Evolutionary conservation across 1,140 invertebrate species (phyloP).

Genomic region (Drosophila lacertosa): DNA sequence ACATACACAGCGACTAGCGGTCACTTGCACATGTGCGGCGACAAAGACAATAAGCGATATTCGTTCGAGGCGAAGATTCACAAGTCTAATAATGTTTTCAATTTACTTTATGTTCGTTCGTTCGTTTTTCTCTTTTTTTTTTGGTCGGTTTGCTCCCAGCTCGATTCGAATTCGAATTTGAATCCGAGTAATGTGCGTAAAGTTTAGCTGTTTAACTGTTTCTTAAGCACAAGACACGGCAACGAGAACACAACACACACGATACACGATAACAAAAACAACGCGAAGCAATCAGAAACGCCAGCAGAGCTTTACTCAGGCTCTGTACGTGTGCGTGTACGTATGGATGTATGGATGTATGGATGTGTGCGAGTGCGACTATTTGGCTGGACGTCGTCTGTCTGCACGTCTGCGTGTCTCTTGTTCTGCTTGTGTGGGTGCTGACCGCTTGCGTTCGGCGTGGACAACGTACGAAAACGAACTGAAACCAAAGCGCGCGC

Average conservation of each 20-base stretch:
- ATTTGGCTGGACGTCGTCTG: slow-evolving; percentile 12
- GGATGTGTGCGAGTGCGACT: slow-evolving; percentile 15
- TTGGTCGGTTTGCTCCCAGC: neutral
- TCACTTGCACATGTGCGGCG: slow-evolving; percentile 13
- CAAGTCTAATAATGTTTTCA: slow-evolving; percentile 2
- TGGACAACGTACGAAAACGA: slow-evolving; percentile 74
- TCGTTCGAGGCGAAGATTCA: too few species aligned
- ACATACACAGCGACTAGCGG: neutral
- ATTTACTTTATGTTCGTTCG: too few species aligned
- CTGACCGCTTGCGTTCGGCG: slow-evolving; percentile 59
- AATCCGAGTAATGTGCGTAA: neutral
- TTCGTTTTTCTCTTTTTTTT: too few species aligned
- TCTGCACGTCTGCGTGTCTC: neutral
- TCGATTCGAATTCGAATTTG: slow-evolving; percentile 13
- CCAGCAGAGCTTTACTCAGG: slow-evolving; percentile 8
- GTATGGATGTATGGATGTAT: slow-evolving; percentile 9
- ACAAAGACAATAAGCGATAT: slow-evolving; percentile 4
- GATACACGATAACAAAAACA: neutral
- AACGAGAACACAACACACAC: neutral
- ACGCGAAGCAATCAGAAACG: neutral
- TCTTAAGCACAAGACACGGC: slow-evolving; percentile 26
- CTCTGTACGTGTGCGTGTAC: slow-evolving; percentile 3
- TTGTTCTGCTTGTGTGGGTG: slow-evolving; percentile 26
- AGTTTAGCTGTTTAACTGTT: slow-evolving; percentile 20
- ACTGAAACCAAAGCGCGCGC: slow-evolving; percentile 72